Evolutionary conservation across 2,113 vertebrate genomes (phyloP).

Genomic region (Agapornis roseicollis): DNA sequence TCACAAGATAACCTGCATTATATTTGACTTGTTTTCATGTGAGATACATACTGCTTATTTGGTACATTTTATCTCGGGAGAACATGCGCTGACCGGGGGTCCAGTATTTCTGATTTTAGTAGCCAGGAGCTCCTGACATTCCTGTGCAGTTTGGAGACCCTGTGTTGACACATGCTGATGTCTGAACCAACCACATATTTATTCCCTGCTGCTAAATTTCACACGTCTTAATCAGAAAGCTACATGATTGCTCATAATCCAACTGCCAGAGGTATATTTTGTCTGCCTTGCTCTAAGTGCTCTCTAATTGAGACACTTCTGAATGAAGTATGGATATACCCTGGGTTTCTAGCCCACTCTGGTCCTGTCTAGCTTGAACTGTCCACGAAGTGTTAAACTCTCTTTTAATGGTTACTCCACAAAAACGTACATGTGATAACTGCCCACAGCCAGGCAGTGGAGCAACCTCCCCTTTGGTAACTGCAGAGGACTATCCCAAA

Average conservation of each 20-base stretch:
- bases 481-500: not conserved
- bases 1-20: not conserved
- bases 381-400: not conserved
- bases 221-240: not conserved
- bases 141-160: not conserved
- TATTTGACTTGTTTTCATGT: not conserved
- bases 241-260: not conserved
- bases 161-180: not conserved
- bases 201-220: not conserved
- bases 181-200: not conserved
- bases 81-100: not conserved
- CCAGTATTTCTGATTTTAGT: not conserved
- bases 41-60: not conserved
- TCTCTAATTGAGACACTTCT: not conserved
- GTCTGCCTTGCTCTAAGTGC: not conserved
- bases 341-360: not conserved
- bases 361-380: not conserved
- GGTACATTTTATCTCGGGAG: not conserved
- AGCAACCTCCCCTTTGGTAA: not conserved
- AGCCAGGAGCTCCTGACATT: not conserved
- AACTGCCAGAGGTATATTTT: not conserved
- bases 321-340: not conserved
- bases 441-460: not conserved
- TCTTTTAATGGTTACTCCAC: not conserved
- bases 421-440: not conserved